Percentiles rank a stretch among this genome's conserved stretches.
phyloP scores from a whole-genome alignment of 2,113 vertebrate genomes.

The Glareola pratincola region DNA sequence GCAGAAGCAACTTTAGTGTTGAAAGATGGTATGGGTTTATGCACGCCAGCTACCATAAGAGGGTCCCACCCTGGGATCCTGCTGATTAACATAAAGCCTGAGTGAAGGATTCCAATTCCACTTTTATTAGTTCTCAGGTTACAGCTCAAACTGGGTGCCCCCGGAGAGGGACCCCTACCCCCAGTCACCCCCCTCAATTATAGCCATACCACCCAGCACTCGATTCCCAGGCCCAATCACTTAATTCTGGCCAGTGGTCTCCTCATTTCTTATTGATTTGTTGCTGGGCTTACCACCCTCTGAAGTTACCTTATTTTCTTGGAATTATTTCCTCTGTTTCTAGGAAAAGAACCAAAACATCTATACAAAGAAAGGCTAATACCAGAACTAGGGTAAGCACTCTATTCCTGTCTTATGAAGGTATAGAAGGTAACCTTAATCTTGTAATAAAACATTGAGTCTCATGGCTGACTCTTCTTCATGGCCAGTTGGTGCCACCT shows the following conservation, averaged over 20 bases:
- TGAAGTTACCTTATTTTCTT: not conserved
- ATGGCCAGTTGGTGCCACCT: not conserved
- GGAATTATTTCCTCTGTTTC: not conserved
- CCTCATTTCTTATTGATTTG: not conserved
- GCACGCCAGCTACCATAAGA: fast-evolving
- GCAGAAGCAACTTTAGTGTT: not conserved
- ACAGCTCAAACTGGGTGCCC: not conserved
- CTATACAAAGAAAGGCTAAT: not conserved
- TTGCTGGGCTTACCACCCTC: not conserved
- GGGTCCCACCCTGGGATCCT: not conserved
- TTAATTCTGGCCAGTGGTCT: not conserved
- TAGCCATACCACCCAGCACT: not conserved
- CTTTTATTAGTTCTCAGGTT: not conserved
- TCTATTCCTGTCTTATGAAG: not conserved
- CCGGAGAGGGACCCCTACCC: not conserved
- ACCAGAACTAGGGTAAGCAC: not conserved
- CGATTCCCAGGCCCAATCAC: not conserved
- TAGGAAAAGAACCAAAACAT: not conserved
- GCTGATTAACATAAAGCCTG: not conserved
- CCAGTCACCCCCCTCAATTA: not conserved
- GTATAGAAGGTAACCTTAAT: not conserved
- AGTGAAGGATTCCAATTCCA: not conserved
- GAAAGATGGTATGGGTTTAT: not conserved
- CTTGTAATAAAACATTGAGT: not conserved
- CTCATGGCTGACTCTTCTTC: not conserved